Conservation (phyloP, 2,113 vertebrate genomes). For the Elgaria multicarinata region DNA sequence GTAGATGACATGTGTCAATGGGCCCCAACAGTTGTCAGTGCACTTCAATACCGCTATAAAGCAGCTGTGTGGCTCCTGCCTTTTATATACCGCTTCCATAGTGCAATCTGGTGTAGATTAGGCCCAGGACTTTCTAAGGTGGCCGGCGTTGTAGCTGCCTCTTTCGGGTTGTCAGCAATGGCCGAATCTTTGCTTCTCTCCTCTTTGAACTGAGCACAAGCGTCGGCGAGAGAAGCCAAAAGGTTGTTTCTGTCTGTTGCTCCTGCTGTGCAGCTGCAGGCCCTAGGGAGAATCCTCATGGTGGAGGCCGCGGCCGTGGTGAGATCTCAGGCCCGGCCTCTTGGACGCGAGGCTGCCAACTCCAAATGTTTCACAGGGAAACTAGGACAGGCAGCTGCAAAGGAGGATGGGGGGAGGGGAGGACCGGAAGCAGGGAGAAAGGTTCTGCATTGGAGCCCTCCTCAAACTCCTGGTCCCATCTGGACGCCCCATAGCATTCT, state of each 20-base stretch:
- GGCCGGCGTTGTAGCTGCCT: too few relatives aligned
- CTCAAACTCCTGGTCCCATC: background rate
- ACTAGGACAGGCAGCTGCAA: slow-evolving; percentile 1
- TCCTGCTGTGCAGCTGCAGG: slow-evolving; percentile 1
- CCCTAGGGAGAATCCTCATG: background rate
- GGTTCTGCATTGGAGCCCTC: background rate
- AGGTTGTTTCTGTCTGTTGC: background rate
- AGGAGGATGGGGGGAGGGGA: too few relatives aligned
- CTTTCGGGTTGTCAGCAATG: background rate
- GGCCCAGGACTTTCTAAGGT: too few relatives aligned
- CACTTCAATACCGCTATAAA: too few relatives aligned
- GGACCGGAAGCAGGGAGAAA: background rate
- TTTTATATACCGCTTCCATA: too few relatives aligned
- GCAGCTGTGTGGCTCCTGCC: too few relatives aligned
- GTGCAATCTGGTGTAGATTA: too few relatives aligned
- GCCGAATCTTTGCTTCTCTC: background rate
- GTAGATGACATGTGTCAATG: too few relatives aligned
- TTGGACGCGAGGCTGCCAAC: background rate
- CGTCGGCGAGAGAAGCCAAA: background rate
- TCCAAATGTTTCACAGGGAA: background rate
- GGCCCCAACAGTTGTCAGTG: too few relatives aligned
- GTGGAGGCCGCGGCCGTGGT: background rate
- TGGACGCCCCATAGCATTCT: background rate
- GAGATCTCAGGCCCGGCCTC: background rate
- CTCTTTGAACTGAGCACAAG: background rate